Evolutionary conservation across 2,888 invertebrate species (phyloP).

Genomic region (Buathra laborator): DNA sequence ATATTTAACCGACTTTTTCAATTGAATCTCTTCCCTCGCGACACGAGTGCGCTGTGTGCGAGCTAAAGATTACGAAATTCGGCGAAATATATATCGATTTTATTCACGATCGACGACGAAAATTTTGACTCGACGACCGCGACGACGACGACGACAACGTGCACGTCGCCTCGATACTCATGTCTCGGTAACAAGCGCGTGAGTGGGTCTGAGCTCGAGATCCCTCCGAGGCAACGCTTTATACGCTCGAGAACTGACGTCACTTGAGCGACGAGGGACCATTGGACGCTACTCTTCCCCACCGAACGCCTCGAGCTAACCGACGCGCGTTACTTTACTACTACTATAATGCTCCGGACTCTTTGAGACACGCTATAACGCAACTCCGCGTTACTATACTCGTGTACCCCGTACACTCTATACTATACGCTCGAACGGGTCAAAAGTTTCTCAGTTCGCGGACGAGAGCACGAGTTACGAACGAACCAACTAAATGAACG

Average conservation of each 20-base stretch:
- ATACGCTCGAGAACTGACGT: conserved; percentile 79
- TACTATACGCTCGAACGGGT: conserved; percentile 44
- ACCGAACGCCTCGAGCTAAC: conserved; percentile 41
- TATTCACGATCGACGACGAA: conserved; percentile 36
- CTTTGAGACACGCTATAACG: conserved; percentile 28
- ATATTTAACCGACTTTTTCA: conserved; percentile 30
- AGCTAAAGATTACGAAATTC: conserved; percentile 54
- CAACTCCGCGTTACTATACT: conserved; percentile 16
- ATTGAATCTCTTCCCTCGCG: conserved; percentile 49
- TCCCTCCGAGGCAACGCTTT: conserved; percentile 76
- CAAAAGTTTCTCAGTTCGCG: conserved; percentile 57
- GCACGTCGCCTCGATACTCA: conserved; percentile 68
- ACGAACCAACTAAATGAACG: conserved; percentile 13
- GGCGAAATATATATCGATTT: conserved; percentile 5
- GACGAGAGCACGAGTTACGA: conserved; percentile 15
- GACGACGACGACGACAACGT: conserved; percentile 70
- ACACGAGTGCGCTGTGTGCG: conserved; percentile 25
- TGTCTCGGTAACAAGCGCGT: conserved; percentile 66
- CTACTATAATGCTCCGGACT: conserved; percentile 30
- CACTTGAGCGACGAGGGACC: conserved; percentile 72
- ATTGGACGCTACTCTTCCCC: conserved; percentile 75
- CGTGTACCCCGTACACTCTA: conserved; percentile 5
- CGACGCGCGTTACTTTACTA: conserved; percentile 82
- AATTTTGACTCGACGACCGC: conserved; percentile 59
- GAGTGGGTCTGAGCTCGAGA: conserved; percentile 78